Evolutionary conservation across 2,888 invertebrate genomes (phyloP).

Genomic region (Nebria brevicollis): DNA sequence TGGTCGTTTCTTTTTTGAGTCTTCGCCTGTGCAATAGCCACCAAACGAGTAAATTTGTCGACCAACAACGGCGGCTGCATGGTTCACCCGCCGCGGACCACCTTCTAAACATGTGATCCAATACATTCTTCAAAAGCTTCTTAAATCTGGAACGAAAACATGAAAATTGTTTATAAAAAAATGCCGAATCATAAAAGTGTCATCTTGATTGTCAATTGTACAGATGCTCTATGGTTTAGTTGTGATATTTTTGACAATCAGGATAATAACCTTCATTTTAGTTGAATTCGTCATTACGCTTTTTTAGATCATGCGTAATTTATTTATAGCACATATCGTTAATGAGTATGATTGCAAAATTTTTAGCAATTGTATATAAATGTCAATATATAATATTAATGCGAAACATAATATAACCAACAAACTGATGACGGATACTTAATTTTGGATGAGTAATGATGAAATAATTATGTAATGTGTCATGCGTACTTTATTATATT

Average conservation of each 20-base stretch:
- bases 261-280: constrained; percentile 36
- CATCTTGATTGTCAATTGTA: not conserved
- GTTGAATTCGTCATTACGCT: constrained; percentile 10
- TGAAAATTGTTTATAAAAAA: not conserved
- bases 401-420: not conserved
- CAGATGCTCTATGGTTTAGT: not conserved
- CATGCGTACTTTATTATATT: constrained; percentile 2
- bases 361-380: not conserved
- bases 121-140: constrained; percentile 66
- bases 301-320: not conserved
- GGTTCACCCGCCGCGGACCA: constrained; percentile 91
- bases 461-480: not conserved
- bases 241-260: constrained; percentile 3
- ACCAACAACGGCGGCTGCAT: constrained; percentile 86
- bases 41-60: constrained; percentile 90
- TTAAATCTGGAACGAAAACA: not conserved
- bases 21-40: constrained; percentile 89
- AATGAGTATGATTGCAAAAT: not conserved
- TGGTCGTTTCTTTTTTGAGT: constrained; percentile 77
- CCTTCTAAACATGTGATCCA: constrained; percentile 90
- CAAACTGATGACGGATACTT: not conserved
- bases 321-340: not conserved
- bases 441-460: not conserved
- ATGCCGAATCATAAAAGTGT: not conserved
- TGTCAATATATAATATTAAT: not conserved